Conservation (phyloP, 2,888 invertebrate genomes). For the Amaurobius ferox region DNA sequence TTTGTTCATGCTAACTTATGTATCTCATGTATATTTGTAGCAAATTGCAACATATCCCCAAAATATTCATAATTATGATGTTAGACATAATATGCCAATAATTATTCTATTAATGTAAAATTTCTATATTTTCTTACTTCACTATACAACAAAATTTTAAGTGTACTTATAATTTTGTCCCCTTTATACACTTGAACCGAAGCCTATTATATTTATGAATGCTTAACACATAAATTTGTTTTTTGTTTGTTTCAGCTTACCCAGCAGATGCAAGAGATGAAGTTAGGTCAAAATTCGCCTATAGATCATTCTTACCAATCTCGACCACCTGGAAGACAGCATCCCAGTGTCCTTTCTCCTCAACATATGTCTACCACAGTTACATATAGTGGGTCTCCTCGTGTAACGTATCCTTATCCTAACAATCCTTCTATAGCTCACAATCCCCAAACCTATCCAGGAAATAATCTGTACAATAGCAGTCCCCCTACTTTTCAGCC, state of each 20-base stretch:
- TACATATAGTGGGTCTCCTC: slow-evolving; percentile 44
- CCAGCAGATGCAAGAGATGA: slow-evolving; percentile 58
- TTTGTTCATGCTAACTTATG: too few species aligned
- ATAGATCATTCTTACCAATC: not conserved
- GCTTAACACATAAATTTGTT: not conserved
- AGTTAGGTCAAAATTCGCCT: slow-evolving; percentile 32
- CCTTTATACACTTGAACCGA: too few species aligned
- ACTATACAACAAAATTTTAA: too few species aligned
- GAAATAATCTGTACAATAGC: slow-evolving; percentile 13
- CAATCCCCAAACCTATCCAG: not conserved
- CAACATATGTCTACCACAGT: slow-evolving; percentile 36
- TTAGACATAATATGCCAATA: too few species aligned
- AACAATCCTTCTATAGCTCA: slow-evolving; percentile 29
- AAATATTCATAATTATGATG: too few species aligned
- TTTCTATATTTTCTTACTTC: too few species aligned
- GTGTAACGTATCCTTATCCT: slow-evolving; percentile 51
- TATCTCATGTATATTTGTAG: too few species aligned
- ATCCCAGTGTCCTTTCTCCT: not conserved
- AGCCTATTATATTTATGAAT: too few species aligned
- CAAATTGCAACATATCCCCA: too few species aligned
- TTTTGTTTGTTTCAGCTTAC: slow-evolving; percentile 34
- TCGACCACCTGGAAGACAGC: not conserved
- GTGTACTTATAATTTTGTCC: too few species aligned
- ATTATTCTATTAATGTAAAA: too few species aligned
- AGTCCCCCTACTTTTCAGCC: not conserved